phyloP scores from a whole-genome alignment of 1,140 invertebrate species.

The Formica exsecta region DNA sequence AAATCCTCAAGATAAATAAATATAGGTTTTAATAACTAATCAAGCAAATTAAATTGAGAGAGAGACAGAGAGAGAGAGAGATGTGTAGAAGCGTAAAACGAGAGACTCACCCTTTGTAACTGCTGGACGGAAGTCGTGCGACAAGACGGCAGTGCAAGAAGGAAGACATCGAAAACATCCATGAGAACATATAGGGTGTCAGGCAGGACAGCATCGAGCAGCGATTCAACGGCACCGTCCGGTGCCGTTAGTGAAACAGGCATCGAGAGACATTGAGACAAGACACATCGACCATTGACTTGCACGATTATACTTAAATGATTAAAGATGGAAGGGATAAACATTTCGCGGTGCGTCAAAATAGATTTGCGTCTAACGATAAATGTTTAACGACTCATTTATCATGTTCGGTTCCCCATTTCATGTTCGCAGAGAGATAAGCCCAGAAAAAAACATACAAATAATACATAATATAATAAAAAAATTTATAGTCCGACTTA shows the following conservation, averaged over 20 bases:
- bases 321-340: slow-evolving; percentile 50
- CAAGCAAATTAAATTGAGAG: slow-evolving; percentile 48
- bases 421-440: not conserved
- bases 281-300: slow-evolving; percentile 80
- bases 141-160: slow-evolving; percentile 83
- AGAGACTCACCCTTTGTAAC: slow-evolving; percentile 85
- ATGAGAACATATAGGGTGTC: slow-evolving; percentile 83
- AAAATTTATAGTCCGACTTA: not conserved
- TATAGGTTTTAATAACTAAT: slow-evolving; percentile 6
- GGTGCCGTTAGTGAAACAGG: slow-evolving; percentile 75
- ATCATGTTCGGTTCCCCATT: not conserved
- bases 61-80: not conserved
- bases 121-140: slow-evolving; percentile 81
- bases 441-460: not conserved
- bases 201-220: slow-evolving; percentile 84
- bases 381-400: slow-evolving; percentile 1
- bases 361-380: not conserved
- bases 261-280: slow-evolving; percentile 79
- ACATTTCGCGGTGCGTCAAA: slow-evolving; percentile 19
- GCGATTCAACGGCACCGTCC: slow-evolving; percentile 79
- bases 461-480: not conserved
- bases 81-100: slow-evolving; percentile 15
- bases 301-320: slow-evolving; percentile 68
- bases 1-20: not conserved
- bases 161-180: slow-evolving; percentile 86